Conservation (phyloP, 2,113 vertebrate genomes). For the Bufo bufo region DNA sequence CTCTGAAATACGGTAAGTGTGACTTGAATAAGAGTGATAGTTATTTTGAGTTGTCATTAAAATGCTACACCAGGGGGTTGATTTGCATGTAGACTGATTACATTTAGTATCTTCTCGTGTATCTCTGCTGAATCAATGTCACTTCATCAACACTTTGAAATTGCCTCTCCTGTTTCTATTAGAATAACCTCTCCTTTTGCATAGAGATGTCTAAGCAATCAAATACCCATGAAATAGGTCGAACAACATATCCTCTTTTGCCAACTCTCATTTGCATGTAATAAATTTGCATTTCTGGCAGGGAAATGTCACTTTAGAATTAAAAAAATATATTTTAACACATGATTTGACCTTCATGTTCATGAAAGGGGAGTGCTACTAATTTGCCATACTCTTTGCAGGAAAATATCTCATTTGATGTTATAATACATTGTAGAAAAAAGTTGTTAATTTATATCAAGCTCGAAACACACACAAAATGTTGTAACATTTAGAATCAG, state of each 20-base stretch:
- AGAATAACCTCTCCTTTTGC: conserved; percentile 59
- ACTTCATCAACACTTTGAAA: conserved; percentile 60
- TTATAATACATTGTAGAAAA: not conserved
- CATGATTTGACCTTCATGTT: conserved; percentile 41
- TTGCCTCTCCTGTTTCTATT: conserved; percentile 60
- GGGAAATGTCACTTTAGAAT: conserved; percentile 52
- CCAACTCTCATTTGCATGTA: conserved; percentile 38
- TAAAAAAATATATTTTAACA: conserved; percentile 30
- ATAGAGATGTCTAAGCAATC: conserved; percentile 60
- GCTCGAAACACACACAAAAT: not conserved
- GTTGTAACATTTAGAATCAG: not conserved
- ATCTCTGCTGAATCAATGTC: conserved; percentile 62
- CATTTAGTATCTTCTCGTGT: conserved; percentile 62
- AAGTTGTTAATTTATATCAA: not conserved
- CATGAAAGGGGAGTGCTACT: conserved; percentile 30
- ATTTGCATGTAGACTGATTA: conserved; percentile 68
- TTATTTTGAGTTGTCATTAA: conserved; percentile 61
- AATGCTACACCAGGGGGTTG: conserved; percentile 57
- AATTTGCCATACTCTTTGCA: conserved; percentile 9
- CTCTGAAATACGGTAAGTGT: conserved; percentile 56
- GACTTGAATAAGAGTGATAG: conserved; percentile 58
- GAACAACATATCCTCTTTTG: conserved; percentile 44
- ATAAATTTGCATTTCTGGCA: conserved; percentile 43
- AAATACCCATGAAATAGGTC: conserved; percentile 58
- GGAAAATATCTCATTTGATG: not conserved